These are phyloP conservation scores for Canis aureus DNA, from an alignment of 2,113 vertebrate species.

Conservation along the genomic window DNA sequence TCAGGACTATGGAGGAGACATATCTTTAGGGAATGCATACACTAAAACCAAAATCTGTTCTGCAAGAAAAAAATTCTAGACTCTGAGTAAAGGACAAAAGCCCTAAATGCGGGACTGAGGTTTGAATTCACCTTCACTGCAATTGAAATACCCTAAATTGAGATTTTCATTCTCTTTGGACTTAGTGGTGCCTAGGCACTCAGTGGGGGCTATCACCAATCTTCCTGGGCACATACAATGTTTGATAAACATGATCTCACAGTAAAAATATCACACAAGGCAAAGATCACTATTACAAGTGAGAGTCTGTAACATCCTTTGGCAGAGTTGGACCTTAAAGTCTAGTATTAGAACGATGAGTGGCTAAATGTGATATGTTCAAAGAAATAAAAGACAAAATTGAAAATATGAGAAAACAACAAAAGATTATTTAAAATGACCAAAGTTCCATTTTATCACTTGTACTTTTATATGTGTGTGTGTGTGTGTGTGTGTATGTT, in stretches of 20 bases:
- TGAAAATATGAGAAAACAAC: neutral
- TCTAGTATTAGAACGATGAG: neutral
- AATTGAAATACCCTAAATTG: neutral
- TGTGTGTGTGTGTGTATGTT: too few species aligned
- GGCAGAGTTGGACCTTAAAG: neutral
- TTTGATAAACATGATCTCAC: neutral
- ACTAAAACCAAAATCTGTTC: neutral
- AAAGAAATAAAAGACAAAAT: neutral
- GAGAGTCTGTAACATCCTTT: neutral
- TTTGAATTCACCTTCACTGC: neutral
- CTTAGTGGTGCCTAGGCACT: neutral
- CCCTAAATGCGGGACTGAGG: neutral
- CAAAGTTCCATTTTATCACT: neutral
- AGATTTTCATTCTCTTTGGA: neutral
- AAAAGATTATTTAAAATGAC: neutral
- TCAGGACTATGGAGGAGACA: neutral
- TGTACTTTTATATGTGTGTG: neutral
- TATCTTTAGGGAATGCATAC: neutral
- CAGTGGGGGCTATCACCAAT: neutral
- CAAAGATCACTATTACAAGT: neutral
- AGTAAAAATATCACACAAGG: neutral
- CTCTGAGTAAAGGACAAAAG: neutral
- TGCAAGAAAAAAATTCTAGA: neutral
- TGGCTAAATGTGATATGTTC: neutral
- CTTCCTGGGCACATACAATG: neutral